Conservation (phyloP, 2,888 invertebrate species). For the Drosophila rellima region DNA sequence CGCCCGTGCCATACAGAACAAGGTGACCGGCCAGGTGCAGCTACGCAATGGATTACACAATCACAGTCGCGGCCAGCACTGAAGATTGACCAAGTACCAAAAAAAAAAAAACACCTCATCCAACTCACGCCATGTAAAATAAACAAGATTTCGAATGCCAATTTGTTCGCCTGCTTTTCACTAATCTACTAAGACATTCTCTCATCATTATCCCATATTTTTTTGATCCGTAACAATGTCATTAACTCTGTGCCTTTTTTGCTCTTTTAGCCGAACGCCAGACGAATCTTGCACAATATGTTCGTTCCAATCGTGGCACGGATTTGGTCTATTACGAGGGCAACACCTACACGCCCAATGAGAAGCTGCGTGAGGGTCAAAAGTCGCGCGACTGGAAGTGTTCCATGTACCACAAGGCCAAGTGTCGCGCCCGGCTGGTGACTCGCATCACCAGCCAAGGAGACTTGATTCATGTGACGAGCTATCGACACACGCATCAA, state of each 20-base stretch:
- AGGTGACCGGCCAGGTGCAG: conserved; percentile 72
- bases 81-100: background rate
- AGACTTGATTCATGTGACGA: conserved; percentile 78
- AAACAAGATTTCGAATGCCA: conserved; percentile 42
- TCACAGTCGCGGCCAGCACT: conserved; percentile 56
- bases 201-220: conserved; percentile 16
- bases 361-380: conserved; percentile 81
- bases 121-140: conserved; percentile 36
- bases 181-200: conserved; percentile 36
- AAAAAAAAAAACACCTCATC: conserved; percentile 1
- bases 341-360: conserved; percentile 85
- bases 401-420: conserved; percentile 85
- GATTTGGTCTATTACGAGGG: conserved; percentile 79
- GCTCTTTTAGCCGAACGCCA: conserved; percentile 21
- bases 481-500: conserved; percentile 76
- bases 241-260: conserved; percentile 15
- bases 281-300: conserved; percentile 58
- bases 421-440: conserved; percentile 83
- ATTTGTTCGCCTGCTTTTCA: conserved; percentile 59
- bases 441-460: conserved; percentile 73
- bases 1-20: conserved; percentile 83
- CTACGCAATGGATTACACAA: conserved; percentile 82
- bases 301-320: conserved; percentile 79
- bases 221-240: background rate
- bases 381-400: conserved; percentile 85